phyloP scores from a whole-genome alignment of 2,797 vertebrate species.

The Anisognathus igniventris region DNA sequence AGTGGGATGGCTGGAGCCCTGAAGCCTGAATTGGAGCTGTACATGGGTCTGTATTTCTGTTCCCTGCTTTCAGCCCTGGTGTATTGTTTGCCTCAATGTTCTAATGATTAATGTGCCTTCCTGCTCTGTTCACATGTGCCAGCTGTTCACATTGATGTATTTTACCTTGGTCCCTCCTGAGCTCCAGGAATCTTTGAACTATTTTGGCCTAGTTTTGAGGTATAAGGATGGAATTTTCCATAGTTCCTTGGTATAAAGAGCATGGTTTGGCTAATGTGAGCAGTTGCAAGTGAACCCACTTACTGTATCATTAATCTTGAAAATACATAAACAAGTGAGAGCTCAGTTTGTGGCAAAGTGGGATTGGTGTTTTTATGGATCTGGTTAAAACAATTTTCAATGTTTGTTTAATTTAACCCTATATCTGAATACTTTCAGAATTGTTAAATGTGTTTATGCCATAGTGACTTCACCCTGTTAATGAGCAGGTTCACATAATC shows the following conservation, averaged over 20 bases:
- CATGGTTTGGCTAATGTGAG: background rate
- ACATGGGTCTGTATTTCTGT: background rate
- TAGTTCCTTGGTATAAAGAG: background rate
- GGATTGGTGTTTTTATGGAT: background rate
- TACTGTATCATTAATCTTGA: background rate
- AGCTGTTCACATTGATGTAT: background rate
- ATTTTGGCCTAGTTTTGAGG: background rate
- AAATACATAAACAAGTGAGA: background rate
- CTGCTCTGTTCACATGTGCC: background rate
- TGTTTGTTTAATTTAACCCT: background rate
- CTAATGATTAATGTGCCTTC: background rate
- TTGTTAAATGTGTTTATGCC: background rate
- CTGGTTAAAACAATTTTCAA: background rate
- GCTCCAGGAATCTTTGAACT: background rate
- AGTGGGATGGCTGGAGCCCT: conserved; percentile 22
- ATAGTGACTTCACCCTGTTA: background rate
- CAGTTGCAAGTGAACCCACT: background rate
- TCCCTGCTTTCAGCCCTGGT: background rate
- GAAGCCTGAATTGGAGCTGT: background rate
- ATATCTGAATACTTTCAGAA: background rate
- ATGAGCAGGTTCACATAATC: background rate
- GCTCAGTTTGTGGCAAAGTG: background rate
- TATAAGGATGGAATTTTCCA: background rate
- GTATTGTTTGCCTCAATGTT: background rate
- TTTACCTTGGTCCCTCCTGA: background rate